Evolutionary conservation across 92 coral and sea anemone species (phyloP).

Genomic region (Virgularia gustaviana): DNA sequence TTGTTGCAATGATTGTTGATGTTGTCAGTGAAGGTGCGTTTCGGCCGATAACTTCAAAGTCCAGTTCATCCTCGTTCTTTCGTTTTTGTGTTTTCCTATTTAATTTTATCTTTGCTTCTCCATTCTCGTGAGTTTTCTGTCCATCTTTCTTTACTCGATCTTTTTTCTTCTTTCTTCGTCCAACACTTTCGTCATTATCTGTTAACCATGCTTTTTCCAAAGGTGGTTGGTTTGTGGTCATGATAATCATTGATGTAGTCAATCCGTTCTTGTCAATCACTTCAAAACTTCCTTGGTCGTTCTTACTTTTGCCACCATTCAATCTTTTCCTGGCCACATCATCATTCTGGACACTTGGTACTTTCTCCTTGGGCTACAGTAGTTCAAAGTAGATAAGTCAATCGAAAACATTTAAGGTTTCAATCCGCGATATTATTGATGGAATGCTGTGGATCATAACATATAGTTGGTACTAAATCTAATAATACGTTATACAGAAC

Average conservation of each 20-base stretch:
- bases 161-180: background rate
- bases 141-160: background rate
- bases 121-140: background rate
- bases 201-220: too few relatives aligned
- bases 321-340: background rate
- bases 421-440: too few relatives aligned
- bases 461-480: too few relatives aligned
- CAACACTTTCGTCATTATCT: background rate
- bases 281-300: too few relatives aligned
- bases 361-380: background rate
- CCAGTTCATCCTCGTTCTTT: background rate
- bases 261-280: conserved; percentile 7
- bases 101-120: background rate
- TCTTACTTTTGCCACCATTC: too few relatives aligned
- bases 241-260: conserved; percentile 21
- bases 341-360: background rate
- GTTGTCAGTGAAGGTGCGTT: conserved; percentile 23
- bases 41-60: conserved; percentile 12
- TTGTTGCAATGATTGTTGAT: conserved; percentile 20
- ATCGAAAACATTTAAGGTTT: background rate
- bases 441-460: too few relatives aligned
- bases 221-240: background rate
- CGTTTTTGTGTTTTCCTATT: background rate
- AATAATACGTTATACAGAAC: too few relatives aligned
- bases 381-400: too few relatives aligned